Evolutionary conservation across 2,797 vertebrate genomes (phyloP).

Genomic region (Peromyscus melanophrys): DNA sequence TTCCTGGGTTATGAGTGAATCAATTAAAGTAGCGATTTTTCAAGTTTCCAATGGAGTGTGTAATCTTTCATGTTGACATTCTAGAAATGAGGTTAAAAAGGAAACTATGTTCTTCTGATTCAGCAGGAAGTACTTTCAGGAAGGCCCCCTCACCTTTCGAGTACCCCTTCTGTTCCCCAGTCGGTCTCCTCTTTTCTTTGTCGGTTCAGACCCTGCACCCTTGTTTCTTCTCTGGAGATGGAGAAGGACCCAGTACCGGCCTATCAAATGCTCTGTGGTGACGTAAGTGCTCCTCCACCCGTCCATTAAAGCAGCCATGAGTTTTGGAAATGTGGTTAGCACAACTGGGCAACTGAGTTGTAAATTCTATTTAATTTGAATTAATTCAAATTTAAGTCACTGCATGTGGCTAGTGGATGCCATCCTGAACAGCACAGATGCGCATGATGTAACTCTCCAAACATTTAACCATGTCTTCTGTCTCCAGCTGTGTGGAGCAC

Average conservation of each 20-base stretch:
- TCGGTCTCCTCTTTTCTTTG: not conserved
- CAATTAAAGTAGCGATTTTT: constrained; percentile 4
- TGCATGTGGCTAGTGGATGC: not conserved
- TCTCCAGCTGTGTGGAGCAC: not conserved
- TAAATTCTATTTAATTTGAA: not conserved
- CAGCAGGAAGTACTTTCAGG: not conserved
- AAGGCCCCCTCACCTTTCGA: not conserved
- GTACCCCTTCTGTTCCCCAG: not conserved
- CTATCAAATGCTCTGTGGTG: not conserved
- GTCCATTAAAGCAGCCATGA: not conserved
- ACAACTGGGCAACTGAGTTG: not conserved
- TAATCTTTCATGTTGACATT: not conserved
- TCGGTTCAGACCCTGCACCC: too few relatives aligned
- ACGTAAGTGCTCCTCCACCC: not conserved
- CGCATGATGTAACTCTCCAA: not conserved
- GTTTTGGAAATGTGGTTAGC: not conserved
- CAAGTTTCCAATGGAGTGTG: not conserved
- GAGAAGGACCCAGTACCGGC: not conserved
- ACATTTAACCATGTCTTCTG: not conserved
- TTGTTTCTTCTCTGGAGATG: not conserved
- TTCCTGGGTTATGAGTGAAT: not conserved
- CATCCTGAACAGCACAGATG: not conserved
- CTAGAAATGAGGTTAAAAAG: not conserved
- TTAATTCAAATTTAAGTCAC: not conserved
- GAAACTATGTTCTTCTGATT: not conserved